Evolutionary conservation across 1,140 invertebrate species (phyloP).

Genomic region (Aphis gossypii): DNA sequence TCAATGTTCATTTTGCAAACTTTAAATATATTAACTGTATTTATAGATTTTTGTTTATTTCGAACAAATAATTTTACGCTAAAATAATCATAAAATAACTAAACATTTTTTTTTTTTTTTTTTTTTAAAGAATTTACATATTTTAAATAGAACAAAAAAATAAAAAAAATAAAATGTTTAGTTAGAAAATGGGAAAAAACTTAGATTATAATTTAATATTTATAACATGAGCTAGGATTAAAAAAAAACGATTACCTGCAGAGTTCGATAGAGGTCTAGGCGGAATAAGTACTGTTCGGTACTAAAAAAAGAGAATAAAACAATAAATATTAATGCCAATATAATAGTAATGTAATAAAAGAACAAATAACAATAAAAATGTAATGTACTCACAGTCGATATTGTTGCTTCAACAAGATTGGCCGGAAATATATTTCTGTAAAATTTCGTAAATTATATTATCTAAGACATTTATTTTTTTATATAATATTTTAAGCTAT

Average conservation of each 20-base stretch:
- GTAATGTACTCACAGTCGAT: conserved; percentile 69
- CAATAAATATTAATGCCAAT: neutral
- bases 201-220: neutral
- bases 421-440: conserved; percentile 89
- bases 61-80: neutral
- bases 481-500: no score
- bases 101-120: no score
- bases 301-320: conserved; percentile 63
- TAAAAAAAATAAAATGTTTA: neutral
- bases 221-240: neutral
- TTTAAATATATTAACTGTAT: neutral
- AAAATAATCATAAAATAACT: neutral
- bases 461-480: neutral
- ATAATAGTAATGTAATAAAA: neutral
- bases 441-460: conserved; percentile 10
- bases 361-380: conserved; percentile 17
- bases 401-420: conserved; percentile 86
- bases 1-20: no score
- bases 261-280: neutral
- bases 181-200: neutral
- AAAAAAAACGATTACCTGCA: neutral
- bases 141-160: no score
- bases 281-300: conserved; percentile 66
- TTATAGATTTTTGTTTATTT: neutral
- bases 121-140: no score